Percentiles rank a stretch among this genome's conserved stretches.
Evolutionary conservation across 2,797 vertebrate genomes (phyloP).

Genomic region (Eulemur mongoz): DNA sequence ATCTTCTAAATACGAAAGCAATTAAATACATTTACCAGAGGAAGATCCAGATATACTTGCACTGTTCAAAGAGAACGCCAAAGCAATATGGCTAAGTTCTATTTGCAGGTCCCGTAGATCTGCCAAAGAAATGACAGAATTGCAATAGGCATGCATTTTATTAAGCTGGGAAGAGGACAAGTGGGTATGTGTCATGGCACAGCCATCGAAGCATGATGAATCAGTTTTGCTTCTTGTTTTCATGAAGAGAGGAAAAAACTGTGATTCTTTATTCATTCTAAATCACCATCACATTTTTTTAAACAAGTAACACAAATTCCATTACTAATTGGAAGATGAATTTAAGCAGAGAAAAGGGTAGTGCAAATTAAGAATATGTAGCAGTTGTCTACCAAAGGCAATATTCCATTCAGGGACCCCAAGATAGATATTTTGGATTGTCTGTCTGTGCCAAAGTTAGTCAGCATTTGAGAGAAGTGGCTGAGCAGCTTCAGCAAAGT

Average conservation of each 20-base stretch:
- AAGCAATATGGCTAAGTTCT: background rate
- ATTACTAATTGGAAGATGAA: background rate
- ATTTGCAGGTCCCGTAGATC: no score
- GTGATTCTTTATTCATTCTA: background rate
- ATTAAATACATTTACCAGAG: background rate
- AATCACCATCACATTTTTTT: background rate
- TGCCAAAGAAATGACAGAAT: background rate
- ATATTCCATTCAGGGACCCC: background rate
- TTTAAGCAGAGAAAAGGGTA: background rate
- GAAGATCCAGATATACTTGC: background rate
- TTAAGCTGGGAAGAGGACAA: background rate
- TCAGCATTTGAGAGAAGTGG: background rate
- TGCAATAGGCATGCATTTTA: background rate
- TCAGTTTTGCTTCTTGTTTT: background rate
- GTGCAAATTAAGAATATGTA: background rate
- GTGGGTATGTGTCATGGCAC: rapidly evolving
- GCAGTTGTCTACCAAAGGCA: background rate
- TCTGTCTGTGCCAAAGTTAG: background rate
- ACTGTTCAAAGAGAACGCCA: background rate
- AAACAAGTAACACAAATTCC: background rate
- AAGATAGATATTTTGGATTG: background rate
- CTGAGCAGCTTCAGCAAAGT: background rate
- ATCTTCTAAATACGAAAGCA: background rate
- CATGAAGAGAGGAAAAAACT: background rate
- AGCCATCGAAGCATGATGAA: background rate